Base-by-base conservation (phyloP, 2,113 vertebrate species). In the Rhinogobius similis region DNA sequence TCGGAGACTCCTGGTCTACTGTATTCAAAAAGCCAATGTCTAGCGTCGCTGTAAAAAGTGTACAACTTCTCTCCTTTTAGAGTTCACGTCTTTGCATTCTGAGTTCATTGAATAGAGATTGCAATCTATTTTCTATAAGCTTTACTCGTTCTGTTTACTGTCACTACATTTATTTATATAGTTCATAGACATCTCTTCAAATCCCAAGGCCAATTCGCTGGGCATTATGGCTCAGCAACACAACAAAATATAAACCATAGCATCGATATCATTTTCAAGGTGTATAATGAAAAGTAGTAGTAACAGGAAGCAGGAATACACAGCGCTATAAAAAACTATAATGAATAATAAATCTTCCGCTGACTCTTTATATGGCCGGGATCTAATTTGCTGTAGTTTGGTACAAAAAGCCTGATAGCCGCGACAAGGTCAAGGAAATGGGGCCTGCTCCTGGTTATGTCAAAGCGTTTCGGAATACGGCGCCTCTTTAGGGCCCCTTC, bases 261-360 rank as follows among this genome's bases (percentile, higher is more conserved):
- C 13, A 27, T 27, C 26, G 13, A 14, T 29, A 58, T 58, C 18
- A 24, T 58, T 8, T 56, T 18, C 12, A 56, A 56, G 53, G 53
- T 18, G 13, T 58, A 58, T 27, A 58, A 29, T 29, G 14, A 58
- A 29, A 27, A 58, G 24, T 27, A 55, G 26, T 24, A 55, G 23
- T 26, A 29, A 8, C 12, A 58, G 24, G 26, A 58, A 58, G 26
- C 13, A 29, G 55, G 29, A 58, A 32, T 58, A 58, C 16, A 29
- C 55, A 4, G 24, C 5, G 14, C 55, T 58, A 58, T 58, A 58
- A 58, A 58, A 58, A 58, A 9, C 55, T 29, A 20, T 13, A 58
- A 58, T 58, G 55, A 58, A 58, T 58, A 58, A 58, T 58, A 58
- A 58, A 58, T 58, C 55, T 58, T 29, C 7, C 55, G 6, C 13